Evolutionary conservation across 2,113 vertebrate species (phyloP), one percentile per base, ranked within the genome.

Genomic region (Delphinus delphis): DNA sequence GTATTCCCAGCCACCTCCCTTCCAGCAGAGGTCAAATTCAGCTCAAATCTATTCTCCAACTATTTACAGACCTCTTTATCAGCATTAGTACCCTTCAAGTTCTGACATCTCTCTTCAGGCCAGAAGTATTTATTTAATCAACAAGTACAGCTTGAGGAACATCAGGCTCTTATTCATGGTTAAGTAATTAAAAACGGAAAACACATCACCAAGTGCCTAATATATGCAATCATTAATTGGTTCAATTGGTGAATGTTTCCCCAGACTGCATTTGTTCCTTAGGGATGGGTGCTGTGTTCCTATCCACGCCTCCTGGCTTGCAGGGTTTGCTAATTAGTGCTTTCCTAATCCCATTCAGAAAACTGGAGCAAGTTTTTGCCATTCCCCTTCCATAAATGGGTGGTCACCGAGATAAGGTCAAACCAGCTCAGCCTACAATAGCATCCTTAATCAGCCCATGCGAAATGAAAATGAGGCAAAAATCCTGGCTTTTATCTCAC

Each of bases 401-500:
- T 98, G 98, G 97, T 97, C 98, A 98, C 98, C 96, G 97, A 98
- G 98, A 95, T 96, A 82, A 96, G 84, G 95, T 96, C 96, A 98
- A 97, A 74, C n/a, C 80, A 94, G 94, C 97, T 94, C 58, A 94
- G 65, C 88, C 97, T 93, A 98, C 98, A 98, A 99, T 98, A 98
- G 97, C 96, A 98, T 98, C 98, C 98, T 98, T 98, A 98, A 98
- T 98, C 96, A 98, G 96, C 88, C 97, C 97, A 96, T 15, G 87
- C 96, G 96, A 98, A 98, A 98, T 97, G 98, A 95, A 99, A 99
- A 98, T 97, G 96, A 98, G 97, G 98, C 98, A 98, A 98, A 97
- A 98, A 98, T 87, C 96, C 92, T 96, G 92, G 93, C 98, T 98
- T 98, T 99, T 98, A 98, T 97, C 96, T 98, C 97, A 89, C 97